phyloP scores from a whole-genome alignment of 2,888 invertebrate species.

The Eilema caniola region DNA sequence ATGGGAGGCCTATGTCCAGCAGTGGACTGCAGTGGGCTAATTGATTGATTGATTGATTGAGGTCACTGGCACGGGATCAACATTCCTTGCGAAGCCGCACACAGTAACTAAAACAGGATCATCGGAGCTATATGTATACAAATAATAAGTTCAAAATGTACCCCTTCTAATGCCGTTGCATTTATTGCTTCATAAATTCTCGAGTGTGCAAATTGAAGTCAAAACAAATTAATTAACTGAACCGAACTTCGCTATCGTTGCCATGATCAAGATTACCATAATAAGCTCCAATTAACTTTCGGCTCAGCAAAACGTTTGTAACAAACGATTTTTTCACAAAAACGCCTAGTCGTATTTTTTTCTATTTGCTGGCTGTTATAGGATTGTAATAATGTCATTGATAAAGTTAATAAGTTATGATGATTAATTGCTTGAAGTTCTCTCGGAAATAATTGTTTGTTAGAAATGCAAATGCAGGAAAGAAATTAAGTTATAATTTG shows the following conservation, averaged over 20 bases:
- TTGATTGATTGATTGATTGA: no score
- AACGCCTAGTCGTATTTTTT: conserved; percentile 21
- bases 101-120: no score
- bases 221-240: conserved; percentile 40
- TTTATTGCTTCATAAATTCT: conserved; percentile 37
- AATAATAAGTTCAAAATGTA: conserved; percentile 22
- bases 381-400: background rate
- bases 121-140: conserved; percentile 6
- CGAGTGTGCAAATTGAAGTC: conserved; percentile 33
- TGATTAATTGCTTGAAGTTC: background rate
- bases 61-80: no score
- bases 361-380: background rate
- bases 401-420: background rate
- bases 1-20: no score
- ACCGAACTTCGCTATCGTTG: conserved; percentile 35
- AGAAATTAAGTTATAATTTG: background rate
- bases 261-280: conserved; percentile 47
- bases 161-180: conserved; percentile 20
- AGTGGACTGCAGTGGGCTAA: no score
- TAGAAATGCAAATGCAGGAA: background rate
- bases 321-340: conserved; percentile 17
- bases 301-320: conserved; percentile 42
- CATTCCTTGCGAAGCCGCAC: no score
- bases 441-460: background rate
- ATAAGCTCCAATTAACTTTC: conserved; percentile 50